Evolutionary conservation across 2,113 vertebrate genomes (phyloP).

Genomic region (Perognathus longimembris): DNA sequence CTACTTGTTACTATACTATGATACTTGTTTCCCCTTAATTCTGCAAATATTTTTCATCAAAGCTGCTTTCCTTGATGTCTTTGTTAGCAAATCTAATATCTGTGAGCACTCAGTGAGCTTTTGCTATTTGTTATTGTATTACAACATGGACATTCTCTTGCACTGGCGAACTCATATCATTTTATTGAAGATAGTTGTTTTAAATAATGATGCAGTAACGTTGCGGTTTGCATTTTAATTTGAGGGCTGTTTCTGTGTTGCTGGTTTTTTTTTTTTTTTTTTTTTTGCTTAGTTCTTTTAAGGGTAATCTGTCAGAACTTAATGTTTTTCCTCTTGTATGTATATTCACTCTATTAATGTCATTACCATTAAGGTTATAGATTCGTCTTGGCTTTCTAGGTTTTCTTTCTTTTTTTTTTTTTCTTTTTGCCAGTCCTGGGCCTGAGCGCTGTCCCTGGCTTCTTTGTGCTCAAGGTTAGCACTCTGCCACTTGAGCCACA

Average conservation of each 20-base stretch:
- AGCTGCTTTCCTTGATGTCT: neutral
- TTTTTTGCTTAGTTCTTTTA: neutral
- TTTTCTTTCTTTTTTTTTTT: neutral
- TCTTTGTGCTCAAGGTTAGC: too few species aligned
- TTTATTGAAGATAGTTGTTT: neutral
- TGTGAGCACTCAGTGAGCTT: neutral
- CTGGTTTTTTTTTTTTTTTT: neutral
- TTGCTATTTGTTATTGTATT: neutral
- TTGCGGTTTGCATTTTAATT: neutral
- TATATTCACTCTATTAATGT: neutral
- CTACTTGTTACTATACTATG: too few species aligned
- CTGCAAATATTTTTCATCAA: neutral
- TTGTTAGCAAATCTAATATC: neutral
- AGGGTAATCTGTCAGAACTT: neutral
- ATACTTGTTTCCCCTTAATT: neutral
- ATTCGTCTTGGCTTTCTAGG: neutral
- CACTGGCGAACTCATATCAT: neutral
- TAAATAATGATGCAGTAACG: neutral
- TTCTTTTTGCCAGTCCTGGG: too few species aligned
- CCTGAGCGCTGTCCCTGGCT: too few species aligned
- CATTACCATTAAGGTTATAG: neutral
- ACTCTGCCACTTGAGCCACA: too few species aligned
- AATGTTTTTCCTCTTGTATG: neutral
- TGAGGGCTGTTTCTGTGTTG: neutral
- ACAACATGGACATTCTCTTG: neutral